Percentiles rank a stretch among this genome's conserved stretches.
Evolutionary conservation across 2,797 vertebrate genomes (phyloP).

Genomic region (Falco novaeseelandiae): DNA sequence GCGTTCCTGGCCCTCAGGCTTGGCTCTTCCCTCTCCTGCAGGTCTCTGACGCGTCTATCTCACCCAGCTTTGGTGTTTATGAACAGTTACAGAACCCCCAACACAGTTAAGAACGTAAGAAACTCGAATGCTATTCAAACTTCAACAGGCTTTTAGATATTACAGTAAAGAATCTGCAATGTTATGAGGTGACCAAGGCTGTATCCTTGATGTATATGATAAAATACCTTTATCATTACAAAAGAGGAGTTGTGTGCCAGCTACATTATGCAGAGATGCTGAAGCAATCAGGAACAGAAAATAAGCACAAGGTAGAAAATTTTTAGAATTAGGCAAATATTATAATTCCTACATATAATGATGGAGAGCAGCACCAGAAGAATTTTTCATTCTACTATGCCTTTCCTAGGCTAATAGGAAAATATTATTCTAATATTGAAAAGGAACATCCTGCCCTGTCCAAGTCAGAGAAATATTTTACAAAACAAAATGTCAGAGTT

Average conservation of each 20-base stretch:
- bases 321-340: neutral
- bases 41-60: neutral
- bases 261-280: neutral
- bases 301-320: neutral
- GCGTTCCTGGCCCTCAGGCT: neutral
- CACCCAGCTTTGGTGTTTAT: neutral
- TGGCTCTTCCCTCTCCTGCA: neutral
- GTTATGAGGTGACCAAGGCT: neutral
- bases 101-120: neutral
- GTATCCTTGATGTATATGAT: no score
- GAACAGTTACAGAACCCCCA: neutral
- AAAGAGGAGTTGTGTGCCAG: neutral
- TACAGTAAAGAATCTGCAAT: neutral
- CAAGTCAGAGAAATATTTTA: neutral
- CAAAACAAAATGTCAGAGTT: neutral
- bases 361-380: neutral
- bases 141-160: neutral
- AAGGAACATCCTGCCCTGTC: neutral
- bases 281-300: neutral
- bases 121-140: neutral
- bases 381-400: neutral
- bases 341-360: neutral
- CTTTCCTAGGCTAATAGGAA: neutral
- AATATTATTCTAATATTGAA: neutral
- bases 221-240: neutral